phyloP scores from a whole-genome alignment of 2,797 vertebrate species.

The Gallinago solitaria region DNA sequence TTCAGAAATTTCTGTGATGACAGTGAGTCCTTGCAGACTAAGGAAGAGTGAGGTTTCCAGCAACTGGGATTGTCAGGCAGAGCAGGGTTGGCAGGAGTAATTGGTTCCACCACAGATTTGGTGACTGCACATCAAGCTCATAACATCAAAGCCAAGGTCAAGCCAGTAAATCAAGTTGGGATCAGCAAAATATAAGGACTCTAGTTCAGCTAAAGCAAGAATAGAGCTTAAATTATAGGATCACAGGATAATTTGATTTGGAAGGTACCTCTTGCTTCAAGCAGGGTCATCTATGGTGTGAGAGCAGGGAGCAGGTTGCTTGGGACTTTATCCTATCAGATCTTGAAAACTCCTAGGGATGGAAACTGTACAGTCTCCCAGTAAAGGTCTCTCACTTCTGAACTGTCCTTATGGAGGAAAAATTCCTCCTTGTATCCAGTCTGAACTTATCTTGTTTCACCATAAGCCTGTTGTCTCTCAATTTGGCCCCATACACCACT shows the following conservation, averaged over 20 bases:
- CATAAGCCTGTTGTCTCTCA: not conserved
- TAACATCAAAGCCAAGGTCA: not conserved
- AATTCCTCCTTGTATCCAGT: not conserved
- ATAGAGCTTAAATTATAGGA: not conserved
- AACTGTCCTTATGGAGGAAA: not conserved
- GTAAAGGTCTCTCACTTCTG: not conserved
- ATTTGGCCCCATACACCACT: not conserved
- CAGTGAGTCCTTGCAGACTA: not conserved
- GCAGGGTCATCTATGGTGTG: not conserved
- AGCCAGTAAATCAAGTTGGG: not conserved
- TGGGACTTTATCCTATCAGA: not conserved
- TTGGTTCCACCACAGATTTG: not conserved
- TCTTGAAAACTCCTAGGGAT: not conserved
- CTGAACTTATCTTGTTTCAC: not conserved
- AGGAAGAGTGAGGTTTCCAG: not conserved
- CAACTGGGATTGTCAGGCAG: not conserved
- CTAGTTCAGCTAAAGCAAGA: not conserved
- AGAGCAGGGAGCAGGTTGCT: not conserved
- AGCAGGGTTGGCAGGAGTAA: not conserved
- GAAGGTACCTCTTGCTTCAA: not conserved
- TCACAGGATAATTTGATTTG: not conserved
- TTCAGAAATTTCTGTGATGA: not conserved
- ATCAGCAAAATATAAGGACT: not conserved
- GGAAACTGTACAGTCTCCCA: not conserved
- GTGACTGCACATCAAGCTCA: not conserved